Percentiles rank a stretch among this genome's conserved stretches.
Conservation (phyloP, 2,888 invertebrate species). For the Hydrotaea diabolus region DNA sequence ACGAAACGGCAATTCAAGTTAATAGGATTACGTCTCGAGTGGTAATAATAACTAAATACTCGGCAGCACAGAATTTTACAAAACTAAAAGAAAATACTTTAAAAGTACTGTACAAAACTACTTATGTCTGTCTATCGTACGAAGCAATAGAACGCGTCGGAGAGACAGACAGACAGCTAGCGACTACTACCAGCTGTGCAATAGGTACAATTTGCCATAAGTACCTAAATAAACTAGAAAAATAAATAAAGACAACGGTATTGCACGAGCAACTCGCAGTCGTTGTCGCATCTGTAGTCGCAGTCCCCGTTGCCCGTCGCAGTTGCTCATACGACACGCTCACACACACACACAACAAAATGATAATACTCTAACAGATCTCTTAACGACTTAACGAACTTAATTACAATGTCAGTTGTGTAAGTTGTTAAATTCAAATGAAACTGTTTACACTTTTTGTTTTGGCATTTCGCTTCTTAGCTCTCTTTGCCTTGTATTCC, state of each 20-base stretch:
- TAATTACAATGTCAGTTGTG: conserved; percentile 59
- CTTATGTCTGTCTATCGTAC: not conserved
- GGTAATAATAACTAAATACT: conserved; percentile 46
- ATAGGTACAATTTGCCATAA: conserved; percentile 6
- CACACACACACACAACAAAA: not conserved
- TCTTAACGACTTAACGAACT: conserved; percentile 47
- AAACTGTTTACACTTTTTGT: conserved; percentile 53
- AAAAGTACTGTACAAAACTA: conserved; percentile 11
- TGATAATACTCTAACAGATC: conserved; percentile 20
- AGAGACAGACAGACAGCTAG: not conserved
- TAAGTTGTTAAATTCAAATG: conserved; percentile 54
- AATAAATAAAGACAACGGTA: conserved; percentile 1
- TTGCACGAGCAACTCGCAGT: not conserved
- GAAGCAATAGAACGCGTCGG: no score
- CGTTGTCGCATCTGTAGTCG: not conserved
- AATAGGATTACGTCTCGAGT: conserved; percentile 61
- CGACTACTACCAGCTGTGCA: not conserved
- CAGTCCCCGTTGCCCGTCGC: conserved; percentile 1
- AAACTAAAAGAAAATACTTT: conserved; percentile 13
- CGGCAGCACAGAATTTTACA: not conserved
- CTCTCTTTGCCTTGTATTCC: not conserved
- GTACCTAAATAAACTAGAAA: no score
- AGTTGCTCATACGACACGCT: not conserved
- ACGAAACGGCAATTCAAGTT: conserved; percentile 49
- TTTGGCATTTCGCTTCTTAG: not conserved